Evolutionary conservation across 2,797 vertebrate genomes (phyloP), one percentile per base, ranked within the genome.

Genomic region (Pogonophryne albipinna): DNA sequence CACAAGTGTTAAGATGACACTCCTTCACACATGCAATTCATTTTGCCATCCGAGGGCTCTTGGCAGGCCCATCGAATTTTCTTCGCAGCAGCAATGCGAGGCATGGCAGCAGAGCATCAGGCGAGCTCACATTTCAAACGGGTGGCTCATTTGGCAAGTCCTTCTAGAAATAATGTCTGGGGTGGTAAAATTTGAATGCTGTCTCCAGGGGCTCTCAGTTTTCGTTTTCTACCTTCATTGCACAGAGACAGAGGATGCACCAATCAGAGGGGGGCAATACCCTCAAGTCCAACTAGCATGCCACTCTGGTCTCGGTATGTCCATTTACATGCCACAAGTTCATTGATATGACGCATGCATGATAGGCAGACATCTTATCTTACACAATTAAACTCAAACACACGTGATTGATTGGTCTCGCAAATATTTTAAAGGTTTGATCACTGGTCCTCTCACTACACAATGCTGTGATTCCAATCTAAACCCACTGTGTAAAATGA

Each of bases 161-260:
- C 85, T 87, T 91, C 92, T 94, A 88, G 89, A 95, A 95, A 94
- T 94, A 94, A 93, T 93, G 93, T 91, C 88, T 58, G 79, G 66
- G 87, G 91, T 91, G 88, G 85, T 91, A 85, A 92, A 93, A 94
- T 95, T 92, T 93, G 92, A 94, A 92, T 79, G 76, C 89, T 93
- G 92, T 95, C 93, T 94, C 93, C 86, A 83, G 90, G 93, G 91
- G 85, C 84, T 90, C 88, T 91, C 74, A 65, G 71, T 80, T 82
- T 76, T 65, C 85, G 85, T 71, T 75, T 46, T 76, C 75, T 85
- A 85, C 79, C 80, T 76, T 85, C 68, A 56, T 53, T 66, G 87
- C 91, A 85, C 87, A 66, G 91, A 91, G 86, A 93, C 90, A 92
- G 88, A 80, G 72, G 84, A 89, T 59, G 85, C 82, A 91, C 92